Evolutionary conservation across 1,140 invertebrate genomes (phyloP).

Genomic region (Lamellibrachia luymesi): DNA sequence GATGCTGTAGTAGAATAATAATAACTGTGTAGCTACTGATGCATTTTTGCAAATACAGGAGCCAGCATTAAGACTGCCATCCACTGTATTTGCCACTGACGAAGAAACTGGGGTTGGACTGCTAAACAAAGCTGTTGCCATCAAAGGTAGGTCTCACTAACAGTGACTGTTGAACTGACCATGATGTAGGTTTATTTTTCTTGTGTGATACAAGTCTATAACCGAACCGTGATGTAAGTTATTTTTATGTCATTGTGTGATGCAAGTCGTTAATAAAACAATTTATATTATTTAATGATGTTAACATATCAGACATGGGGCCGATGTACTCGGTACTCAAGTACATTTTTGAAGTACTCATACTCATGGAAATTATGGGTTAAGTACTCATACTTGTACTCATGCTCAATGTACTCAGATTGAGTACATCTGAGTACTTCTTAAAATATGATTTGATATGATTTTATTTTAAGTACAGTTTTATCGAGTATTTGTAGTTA

Average conservation of each 20-base stretch:
- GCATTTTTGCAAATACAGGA: not conserved
- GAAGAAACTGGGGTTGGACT: constrained; percentile 85
- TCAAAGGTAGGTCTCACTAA: not conserved
- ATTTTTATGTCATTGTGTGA: not conserved
- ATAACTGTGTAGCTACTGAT: not conserved
- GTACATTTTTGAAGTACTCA: no score
- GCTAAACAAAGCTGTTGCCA: constrained; percentile 81
- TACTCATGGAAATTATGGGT: no score
- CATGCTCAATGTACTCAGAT: no score
- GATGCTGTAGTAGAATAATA: no score
- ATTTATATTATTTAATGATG: not conserved
- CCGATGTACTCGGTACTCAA: no score
- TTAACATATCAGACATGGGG: not conserved
- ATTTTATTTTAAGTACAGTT: no score
- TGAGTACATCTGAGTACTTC: no score
- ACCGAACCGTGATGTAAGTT: not conserved
- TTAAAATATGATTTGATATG: no score
- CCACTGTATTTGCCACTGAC: constrained; percentile 86
- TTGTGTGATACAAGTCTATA: not conserved
- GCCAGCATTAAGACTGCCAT: constrained; percentile 70
- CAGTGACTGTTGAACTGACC: not conserved
- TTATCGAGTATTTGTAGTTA: no score
- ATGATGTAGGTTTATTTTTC: not conserved
- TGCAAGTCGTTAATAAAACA: not conserved
- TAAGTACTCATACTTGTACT: no score